A percentile compares a stretch with the other conserved stretches of the same genome.
phyloP scores from a whole-genome alignment of 2,888 invertebrate genomes.

The Cryptocheilus praepositus region DNA sequence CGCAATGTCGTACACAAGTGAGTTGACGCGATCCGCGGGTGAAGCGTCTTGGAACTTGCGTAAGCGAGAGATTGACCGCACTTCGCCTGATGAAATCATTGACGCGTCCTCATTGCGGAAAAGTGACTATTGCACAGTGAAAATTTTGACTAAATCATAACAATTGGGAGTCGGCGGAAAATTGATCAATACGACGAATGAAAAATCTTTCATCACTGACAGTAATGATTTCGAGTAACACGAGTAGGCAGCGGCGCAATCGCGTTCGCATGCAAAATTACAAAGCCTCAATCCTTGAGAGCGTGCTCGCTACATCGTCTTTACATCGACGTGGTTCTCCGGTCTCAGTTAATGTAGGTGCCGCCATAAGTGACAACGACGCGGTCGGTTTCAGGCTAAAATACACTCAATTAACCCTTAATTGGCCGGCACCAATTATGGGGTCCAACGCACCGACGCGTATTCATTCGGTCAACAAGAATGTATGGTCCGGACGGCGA shows the following conservation, averaged over 20 bases:
- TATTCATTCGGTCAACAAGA: conserved; percentile 65
- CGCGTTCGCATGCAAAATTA: too few species aligned
- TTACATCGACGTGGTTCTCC: too few species aligned
- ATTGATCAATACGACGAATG: background rate
- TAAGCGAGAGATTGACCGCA: background rate
- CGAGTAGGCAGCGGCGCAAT: background rate
- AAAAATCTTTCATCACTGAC: background rate
- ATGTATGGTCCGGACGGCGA: conserved; percentile 49
- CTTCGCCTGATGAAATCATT: background rate
- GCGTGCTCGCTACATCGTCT: too few species aligned
- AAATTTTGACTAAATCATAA: too few species aligned
- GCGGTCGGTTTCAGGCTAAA: conserved; percentile 62
- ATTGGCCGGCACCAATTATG: conserved; percentile 63
- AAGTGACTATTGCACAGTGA: background rate
- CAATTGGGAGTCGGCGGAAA: background rate
- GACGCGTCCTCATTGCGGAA: background rate
- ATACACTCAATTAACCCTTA: conserved; percentile 68
- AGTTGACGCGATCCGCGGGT: background rate
- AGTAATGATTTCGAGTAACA: too few species aligned
- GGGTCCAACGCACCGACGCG: conserved; percentile 59
- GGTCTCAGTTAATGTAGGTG: conserved; percentile 45
- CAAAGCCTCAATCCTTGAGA: too few species aligned
- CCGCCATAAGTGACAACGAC: conserved; percentile 50
- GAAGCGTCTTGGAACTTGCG: background rate
- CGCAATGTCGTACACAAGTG: too few species aligned